Evolutionary conservation across 2,113 vertebrate genomes (phyloP).

Genomic region (Serinus canaria): DNA sequence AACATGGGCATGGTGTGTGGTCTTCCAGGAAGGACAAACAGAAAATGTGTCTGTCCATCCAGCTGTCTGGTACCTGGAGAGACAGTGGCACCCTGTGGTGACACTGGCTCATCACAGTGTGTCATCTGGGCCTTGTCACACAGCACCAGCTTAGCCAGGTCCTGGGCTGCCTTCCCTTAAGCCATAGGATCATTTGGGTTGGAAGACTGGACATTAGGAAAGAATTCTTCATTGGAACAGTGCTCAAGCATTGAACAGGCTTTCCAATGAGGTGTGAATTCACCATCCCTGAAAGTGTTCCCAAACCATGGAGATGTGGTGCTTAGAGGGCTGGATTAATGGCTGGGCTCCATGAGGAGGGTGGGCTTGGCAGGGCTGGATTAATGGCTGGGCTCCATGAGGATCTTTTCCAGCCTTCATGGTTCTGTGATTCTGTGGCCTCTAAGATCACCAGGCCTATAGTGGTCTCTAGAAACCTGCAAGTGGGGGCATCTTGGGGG

Average conservation of each 20-base stretch:
- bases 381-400: rapidly evolving
- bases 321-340: neutral
- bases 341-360: neutral
- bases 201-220: neutral
- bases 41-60: neutral
- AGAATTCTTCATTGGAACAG: neutral
- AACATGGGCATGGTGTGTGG: rapidly evolving
- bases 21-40: neutral
- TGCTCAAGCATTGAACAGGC: neutral
- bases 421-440: neutral
- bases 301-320: neutral
- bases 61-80: neutral
- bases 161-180: neutral
- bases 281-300: neutral
- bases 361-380: neutral
- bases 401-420: neutral
- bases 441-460: neutral
- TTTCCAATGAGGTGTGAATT: neutral
- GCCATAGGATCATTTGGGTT: neutral
- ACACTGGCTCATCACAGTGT: neutral
- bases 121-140: neutral
- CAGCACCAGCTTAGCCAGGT: neutral
- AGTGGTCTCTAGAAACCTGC: neutral
- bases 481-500: neutral
- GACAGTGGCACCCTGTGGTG: conserved; percentile 25